These are phyloP conservation scores for Pheucticus melanocephalus DNA, from an alignment of 2,113 vertebrate species.

Conservation along the genomic window DNA sequence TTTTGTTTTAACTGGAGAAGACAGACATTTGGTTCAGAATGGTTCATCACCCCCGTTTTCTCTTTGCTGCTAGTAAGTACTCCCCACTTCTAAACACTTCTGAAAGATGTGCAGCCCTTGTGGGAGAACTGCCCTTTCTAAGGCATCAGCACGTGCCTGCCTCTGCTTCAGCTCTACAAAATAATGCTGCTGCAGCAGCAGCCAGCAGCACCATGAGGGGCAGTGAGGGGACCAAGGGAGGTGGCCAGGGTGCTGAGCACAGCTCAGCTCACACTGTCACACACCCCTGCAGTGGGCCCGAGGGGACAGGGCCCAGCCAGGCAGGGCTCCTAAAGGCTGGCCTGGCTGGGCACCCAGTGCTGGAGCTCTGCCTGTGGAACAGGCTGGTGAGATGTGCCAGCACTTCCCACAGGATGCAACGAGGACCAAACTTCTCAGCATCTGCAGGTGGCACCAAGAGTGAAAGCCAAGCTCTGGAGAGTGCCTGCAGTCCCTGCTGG, in stretches of 20 bases:
- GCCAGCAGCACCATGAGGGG: no score
- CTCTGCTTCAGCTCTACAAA: background rate
- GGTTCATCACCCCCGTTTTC: background rate
- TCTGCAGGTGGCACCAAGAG: background rate
- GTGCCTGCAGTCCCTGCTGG: background rate
- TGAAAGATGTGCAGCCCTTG: background rate
- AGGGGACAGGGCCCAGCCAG: background rate
- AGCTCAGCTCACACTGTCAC: background rate
- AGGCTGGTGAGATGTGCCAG: background rate
- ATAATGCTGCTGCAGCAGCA: background rate
- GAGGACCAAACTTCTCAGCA: background rate
- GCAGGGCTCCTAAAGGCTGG: background rate
- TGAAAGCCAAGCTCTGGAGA: rapidly evolving
- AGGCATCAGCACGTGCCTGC: rapidly evolving
- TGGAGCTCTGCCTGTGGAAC: background rate
- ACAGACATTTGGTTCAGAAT: background rate
- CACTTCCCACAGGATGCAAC: rapidly evolving
- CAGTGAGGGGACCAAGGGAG: no score
- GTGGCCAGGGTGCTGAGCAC: no score
- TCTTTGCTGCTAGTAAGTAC: background rate
- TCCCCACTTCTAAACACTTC: background rate
- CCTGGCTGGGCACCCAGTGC: background rate
- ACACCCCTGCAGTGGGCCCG: rapidly evolving
- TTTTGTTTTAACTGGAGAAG: background rate
- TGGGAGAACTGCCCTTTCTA: background rate